Percentiles rank a stretch among this genome's conserved stretches.
Conservation (phyloP, 1,140 invertebrate genomes). For the Neodiprion lecontei region DNA sequence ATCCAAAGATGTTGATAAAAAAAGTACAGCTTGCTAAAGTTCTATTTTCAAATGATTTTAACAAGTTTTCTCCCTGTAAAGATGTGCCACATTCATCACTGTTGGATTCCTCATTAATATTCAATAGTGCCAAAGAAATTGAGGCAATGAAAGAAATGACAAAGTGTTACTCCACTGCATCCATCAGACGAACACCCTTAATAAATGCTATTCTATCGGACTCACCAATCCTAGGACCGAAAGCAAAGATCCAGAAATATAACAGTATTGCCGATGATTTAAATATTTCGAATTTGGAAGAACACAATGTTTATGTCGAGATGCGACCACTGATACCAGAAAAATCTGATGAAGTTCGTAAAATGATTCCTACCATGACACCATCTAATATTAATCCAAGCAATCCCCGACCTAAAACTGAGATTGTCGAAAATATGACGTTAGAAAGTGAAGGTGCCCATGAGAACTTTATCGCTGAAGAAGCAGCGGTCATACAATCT, state of each 20-base stretch:
- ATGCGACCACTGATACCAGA: slow-evolving; percentile 44
- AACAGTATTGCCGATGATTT: slow-evolving; percentile 20
- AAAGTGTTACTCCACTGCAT: slow-evolving; percentile 37
- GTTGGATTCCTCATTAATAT: slow-evolving; percentile 59
- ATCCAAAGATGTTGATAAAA: slow-evolving; percentile 54
- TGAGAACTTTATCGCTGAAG: not conserved
- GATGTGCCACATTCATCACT: slow-evolving; percentile 26
- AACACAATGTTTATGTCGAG: slow-evolving; percentile 50
- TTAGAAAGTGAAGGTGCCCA: not conserved
- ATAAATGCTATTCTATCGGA: slow-evolving; percentile 52
- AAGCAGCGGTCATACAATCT: not conserved
- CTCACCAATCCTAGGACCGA: slow-evolving; percentile 46
- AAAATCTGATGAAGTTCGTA: slow-evolving; percentile 26
- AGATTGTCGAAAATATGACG: not conserved
- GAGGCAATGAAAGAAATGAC: slow-evolving; percentile 42
- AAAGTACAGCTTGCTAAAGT: slow-evolving; percentile 47
- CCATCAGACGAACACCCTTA: slow-evolving; percentile 42
- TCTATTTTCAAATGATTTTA: slow-evolving; percentile 42
- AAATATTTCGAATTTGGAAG: slow-evolving; percentile 30
- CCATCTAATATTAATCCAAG: not conserved
- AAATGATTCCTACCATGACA: not conserved
- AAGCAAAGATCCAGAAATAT: slow-evolving; percentile 34
- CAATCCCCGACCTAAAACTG: not conserved
- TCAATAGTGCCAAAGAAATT: slow-evolving; percentile 40
- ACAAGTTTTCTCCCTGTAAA: slow-evolving; percentile 27